Percentiles rank a stretch among this genome's conserved stretches.
Conservation (phyloP, 2,888 invertebrate genomes). For the Aphidoletes aphidimyza region DNA sequence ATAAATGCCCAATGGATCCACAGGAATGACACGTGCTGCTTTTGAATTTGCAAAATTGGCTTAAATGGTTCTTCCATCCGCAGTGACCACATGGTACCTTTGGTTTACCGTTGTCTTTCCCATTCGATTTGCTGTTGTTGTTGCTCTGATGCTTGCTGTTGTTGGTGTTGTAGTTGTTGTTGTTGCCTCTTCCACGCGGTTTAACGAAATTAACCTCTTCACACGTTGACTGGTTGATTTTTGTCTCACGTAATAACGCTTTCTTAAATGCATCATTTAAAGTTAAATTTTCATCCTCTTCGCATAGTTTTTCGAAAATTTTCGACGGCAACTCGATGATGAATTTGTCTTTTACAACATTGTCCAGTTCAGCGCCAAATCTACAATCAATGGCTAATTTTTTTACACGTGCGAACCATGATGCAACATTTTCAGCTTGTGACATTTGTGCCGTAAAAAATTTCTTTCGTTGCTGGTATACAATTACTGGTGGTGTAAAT, state of each 20-base stretch:
- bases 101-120: background rate
- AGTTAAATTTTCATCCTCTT: background rate
- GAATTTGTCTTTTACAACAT: background rate
- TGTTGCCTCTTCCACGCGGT: too few relatives aligned
- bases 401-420: slow-evolving; percentile 21
- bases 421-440: background rate
- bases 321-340: background rate
- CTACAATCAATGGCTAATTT: background rate
- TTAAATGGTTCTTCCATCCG: slow-evolving; percentile 34
- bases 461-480: background rate
- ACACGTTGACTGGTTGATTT: background rate
- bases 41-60: slow-evolving; percentile 55
- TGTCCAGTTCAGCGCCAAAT: background rate
- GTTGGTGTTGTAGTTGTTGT: too few relatives aligned
- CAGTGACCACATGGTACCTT: slow-evolving; percentile 1
- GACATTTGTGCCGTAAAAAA: background rate
- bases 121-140: too few relatives aligned
- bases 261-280: background rate
- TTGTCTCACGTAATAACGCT: background rate
- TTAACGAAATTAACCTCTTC: background rate
- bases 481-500: background rate
- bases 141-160: background rate
- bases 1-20: slow-evolving; percentile 53
- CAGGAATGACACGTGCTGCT: slow-evolving; percentile 55
- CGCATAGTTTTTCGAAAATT: slow-evolving; percentile 53